Evolutionary conservation across 2,888 invertebrate genomes (phyloP).

Genomic region (Melolontha melolontha): DNA sequence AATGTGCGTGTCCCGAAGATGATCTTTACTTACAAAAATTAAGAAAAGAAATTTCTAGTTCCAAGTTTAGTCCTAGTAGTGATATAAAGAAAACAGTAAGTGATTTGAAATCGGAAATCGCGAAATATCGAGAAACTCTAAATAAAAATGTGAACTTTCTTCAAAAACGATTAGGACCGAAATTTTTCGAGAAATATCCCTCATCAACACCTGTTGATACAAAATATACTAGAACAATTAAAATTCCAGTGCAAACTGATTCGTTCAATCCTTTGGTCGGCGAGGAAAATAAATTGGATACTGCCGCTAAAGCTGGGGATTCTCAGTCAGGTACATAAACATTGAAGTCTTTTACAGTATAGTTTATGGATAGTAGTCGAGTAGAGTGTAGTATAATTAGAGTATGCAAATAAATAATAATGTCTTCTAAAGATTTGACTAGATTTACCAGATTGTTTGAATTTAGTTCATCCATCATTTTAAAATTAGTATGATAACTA

Average conservation of each 20-base stretch:
- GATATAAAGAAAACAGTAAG: slow-evolving; percentile 47
- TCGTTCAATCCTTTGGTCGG: not conserved
- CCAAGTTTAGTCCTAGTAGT: slow-evolving; percentile 38
- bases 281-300: no score
- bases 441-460: no score
- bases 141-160: slow-evolving; percentile 41
- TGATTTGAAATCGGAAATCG: slow-evolving; percentile 52
- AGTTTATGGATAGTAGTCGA: no score
- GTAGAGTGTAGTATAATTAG: no score
- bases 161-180: slow-evolving; percentile 33
- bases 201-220: not conserved
- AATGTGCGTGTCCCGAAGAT: not conserved
- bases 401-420: no score
- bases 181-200: slow-evolving; percentile 16
- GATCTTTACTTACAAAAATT: slow-evolving; percentile 46
- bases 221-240: not conserved
- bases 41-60: slow-evolving; percentile 47
- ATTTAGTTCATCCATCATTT: no score
- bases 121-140: slow-evolving; percentile 45
- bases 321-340: no score
- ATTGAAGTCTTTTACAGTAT: no score
- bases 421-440: no score
- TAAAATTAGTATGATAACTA: no score
- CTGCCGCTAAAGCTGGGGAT: no score
- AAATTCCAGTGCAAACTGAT: not conserved